Conservation (phyloP, 2,113 vertebrate species). For the Heterotilapia buettikoferi region DNA sequence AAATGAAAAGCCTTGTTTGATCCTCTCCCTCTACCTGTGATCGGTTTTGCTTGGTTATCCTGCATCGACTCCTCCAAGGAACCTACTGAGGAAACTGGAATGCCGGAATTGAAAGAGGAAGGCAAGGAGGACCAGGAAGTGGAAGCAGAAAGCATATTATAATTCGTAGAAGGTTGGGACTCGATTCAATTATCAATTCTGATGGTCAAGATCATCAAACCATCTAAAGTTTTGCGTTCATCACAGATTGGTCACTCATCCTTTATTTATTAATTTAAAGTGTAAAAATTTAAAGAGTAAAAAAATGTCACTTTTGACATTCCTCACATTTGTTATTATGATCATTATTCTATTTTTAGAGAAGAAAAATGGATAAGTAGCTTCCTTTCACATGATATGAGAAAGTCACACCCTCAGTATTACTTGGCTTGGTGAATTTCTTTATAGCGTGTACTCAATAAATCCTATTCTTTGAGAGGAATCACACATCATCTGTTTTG, state of each 20-base stretch:
- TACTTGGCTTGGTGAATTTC: not conserved
- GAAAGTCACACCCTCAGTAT: not conserved
- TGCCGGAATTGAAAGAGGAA: not conserved
- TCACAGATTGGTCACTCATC: not conserved
- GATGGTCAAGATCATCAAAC: not conserved
- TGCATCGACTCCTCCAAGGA: not conserved
- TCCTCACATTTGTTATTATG: not conserved
- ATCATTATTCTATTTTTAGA: not conserved
- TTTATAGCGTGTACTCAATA: not conserved
- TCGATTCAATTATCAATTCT: not conserved
- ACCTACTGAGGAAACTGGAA: not conserved
- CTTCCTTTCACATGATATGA: not conserved
- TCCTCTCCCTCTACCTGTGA: not conserved
- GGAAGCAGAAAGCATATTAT: not conserved
- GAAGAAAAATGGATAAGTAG: not conserved
- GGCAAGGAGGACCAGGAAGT: not conserved
- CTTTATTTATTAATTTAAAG: not conserved
- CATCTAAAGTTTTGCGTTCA: rapidly evolving
- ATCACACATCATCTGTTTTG: not conserved
- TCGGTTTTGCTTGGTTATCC: not conserved
- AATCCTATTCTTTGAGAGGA: not conserved
- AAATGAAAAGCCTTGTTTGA: not conserved
- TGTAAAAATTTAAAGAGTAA: not conserved
- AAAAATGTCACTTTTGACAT: not conserved
- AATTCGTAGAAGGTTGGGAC: not conserved